phyloP scores from a whole-genome alignment of 2,888 invertebrate genomes.

The Cosmopolites sordidus region DNA sequence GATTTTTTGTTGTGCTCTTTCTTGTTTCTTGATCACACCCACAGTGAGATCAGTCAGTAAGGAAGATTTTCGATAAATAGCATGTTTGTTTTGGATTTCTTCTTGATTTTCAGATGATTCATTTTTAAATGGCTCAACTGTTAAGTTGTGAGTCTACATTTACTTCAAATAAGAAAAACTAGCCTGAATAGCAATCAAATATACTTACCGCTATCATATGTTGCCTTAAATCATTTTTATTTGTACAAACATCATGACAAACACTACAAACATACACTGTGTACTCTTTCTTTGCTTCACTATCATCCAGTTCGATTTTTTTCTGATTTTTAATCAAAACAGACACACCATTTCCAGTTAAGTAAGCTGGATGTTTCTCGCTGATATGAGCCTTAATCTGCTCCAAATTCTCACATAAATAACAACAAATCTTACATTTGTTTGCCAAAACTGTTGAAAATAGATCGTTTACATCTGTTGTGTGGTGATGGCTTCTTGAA shows the following conservation, averaged over 20 bases:
- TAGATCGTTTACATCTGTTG: slow-evolving; percentile 28
- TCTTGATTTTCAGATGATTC: not conserved
- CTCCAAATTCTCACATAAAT: slow-evolving; percentile 39
- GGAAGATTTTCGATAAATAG: slow-evolving; percentile 5
- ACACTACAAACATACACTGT: slow-evolving; percentile 51
- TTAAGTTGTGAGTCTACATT: slow-evolving; percentile 13
- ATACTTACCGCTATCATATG: slow-evolving; percentile 51
- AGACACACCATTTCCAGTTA: slow-evolving; percentile 2
- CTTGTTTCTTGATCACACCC: slow-evolving; percentile 35
- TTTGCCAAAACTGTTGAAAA: slow-evolving; percentile 39
- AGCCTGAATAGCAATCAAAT: not conserved
- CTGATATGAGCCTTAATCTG: slow-evolving; percentile 41
- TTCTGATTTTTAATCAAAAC: slow-evolving; percentile 12
- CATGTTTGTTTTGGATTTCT: not conserved
- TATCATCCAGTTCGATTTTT: slow-evolving; percentile 3
- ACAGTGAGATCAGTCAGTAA: slow-evolving; percentile 8
- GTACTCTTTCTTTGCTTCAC: slow-evolving; percentile 21
- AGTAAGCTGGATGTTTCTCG: slow-evolving; percentile 29
- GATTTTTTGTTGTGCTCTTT: slow-evolving; percentile 35
- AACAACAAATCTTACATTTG: slow-evolving; percentile 44
- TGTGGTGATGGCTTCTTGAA: not conserved
- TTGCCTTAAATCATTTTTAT: slow-evolving; percentile 49
- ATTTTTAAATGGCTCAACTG: not conserved
- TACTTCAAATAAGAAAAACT: too few species aligned
- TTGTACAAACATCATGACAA: slow-evolving; percentile 50